These are phyloP conservation scores for Chymomyza amoena DNA, from an alignment of 2,888 invertebrate genomes.

Conservation along the genomic window DNA sequence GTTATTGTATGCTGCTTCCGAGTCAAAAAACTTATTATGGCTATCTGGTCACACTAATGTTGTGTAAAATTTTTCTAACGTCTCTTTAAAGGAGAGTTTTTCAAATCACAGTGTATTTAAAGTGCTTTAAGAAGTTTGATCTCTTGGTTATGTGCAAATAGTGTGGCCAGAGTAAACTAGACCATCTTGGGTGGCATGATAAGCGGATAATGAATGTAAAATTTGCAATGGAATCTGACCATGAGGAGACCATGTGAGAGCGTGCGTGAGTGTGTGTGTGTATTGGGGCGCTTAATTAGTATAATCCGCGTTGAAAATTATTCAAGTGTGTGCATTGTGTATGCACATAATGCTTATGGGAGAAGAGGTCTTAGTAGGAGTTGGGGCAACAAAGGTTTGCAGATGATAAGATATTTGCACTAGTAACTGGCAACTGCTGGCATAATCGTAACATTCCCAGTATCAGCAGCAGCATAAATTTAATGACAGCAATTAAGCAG, in stretches of 20 bases:
- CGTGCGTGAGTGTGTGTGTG: slow-evolving; percentile 11
- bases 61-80: no score
- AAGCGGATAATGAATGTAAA: slow-evolving; percentile 74
- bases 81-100: no score
- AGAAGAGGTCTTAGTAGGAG: background rate
- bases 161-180: no score
- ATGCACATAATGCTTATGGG: slow-evolving; percentile 14
- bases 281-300: slow-evolving; percentile 69
- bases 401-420: slow-evolving; percentile 8
- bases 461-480: slow-evolving; percentile 48
- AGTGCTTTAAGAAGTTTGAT: no score
- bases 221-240: slow-evolving; percentile 25
- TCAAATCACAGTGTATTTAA: no score
- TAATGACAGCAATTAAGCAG: slow-evolving; percentile 71
- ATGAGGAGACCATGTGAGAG: background rate
- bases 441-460: slow-evolving; percentile 22
- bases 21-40: no score
- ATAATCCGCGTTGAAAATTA: slow-evolving; percentile 73
- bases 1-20: no score
- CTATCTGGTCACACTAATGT: no score
- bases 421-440: slow-evolving; percentile 20
- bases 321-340: slow-evolving; percentile 67
- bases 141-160: no score
- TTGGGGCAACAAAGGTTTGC: background rate
- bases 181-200: slow-evolving; percentile 38